phyloP scores from a whole-genome alignment of 2,888 invertebrate genomes.

The Phaonia tiefii region DNA sequence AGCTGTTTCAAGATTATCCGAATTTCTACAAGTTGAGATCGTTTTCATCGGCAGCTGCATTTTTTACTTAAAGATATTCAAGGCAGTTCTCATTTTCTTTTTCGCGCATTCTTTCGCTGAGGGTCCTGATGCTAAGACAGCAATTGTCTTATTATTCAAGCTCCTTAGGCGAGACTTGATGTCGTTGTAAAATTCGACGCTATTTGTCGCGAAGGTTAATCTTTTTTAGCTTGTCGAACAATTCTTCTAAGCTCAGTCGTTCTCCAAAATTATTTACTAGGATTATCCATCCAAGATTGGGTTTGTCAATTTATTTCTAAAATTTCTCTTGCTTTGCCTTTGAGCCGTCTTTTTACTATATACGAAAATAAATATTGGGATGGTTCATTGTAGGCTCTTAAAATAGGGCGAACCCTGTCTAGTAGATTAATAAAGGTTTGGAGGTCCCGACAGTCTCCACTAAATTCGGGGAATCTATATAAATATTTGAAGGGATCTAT shows the following conservation, averaged over 20 bases:
- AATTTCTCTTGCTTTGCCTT: constrained; percentile 58
- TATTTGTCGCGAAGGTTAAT: no score
- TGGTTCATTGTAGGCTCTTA: constrained; percentile 48
- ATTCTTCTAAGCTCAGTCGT: no score
- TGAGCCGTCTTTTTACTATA: constrained; percentile 55
- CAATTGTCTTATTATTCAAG: constrained; percentile 47
- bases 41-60: constrained; percentile 48
- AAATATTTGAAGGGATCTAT: no score
- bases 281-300: not conserved
- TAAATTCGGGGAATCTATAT: no score
- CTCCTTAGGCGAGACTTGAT: constrained; percentile 14
- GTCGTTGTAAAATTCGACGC: no score
- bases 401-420: no score
- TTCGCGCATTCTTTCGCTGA: constrained; percentile 29
- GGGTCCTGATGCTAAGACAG: constrained; percentile 7
- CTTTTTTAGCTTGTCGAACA: no score
- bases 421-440: no score
- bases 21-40: constrained; percentile 12
- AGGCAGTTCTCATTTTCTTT: constrained; percentile 59
- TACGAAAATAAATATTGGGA: constrained; percentile 61
- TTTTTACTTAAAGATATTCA: constrained; percentile 55
- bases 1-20: constrained; percentile 11
- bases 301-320: constrained; percentile 64
- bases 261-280: no score
- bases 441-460: no score